These are phyloP conservation scores for Chorisops tibialis DNA, from an alignment of 2,888 invertebrate species.

Conservation along the genomic window DNA sequence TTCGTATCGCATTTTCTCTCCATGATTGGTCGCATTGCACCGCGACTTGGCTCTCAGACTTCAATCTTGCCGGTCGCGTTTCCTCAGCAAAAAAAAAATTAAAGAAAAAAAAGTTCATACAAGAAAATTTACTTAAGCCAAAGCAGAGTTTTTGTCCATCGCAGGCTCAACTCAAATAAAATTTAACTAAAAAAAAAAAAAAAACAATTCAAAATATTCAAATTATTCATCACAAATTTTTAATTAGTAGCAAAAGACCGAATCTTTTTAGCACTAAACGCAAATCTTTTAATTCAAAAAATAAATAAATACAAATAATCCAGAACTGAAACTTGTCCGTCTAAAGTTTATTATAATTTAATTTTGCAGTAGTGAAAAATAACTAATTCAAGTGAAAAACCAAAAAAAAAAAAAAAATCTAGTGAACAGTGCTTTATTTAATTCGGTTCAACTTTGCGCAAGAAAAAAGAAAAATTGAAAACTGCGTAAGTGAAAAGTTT, in stretches of 20 bases:
- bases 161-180: not conserved
- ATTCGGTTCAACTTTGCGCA: too few relatives aligned
- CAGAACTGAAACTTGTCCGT: conserved; percentile 42
- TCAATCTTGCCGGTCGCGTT: conserved; percentile 36
- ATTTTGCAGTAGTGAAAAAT: conserved; percentile 5
- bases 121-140: not conserved
- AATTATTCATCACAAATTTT: conserved; percentile 27
- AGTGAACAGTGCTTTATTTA: not conserved
- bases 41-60: conserved; percentile 37
- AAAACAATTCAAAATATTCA: conserved; percentile 4
- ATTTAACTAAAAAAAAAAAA: not conserved
- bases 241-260: conserved; percentile 15
- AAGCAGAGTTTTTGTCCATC: not conserved
- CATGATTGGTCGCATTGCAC: conserved; percentile 17
- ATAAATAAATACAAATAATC: not conserved
- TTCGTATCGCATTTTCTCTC: not conserved
- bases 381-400: not conserved
- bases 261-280: not conserved
- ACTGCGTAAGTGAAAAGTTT: too few relatives aligned
- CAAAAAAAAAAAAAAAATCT: not conserved
- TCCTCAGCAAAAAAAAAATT: conserved; percentile 24
- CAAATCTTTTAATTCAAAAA: not conserved
- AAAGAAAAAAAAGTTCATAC: conserved; percentile 10
- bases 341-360: conserved; percentile 49
- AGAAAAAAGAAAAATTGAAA: too few relatives aligned